phyloP scores from a whole-genome alignment of 2,888 invertebrate species.

The Chromoteleia sp. region DNA sequence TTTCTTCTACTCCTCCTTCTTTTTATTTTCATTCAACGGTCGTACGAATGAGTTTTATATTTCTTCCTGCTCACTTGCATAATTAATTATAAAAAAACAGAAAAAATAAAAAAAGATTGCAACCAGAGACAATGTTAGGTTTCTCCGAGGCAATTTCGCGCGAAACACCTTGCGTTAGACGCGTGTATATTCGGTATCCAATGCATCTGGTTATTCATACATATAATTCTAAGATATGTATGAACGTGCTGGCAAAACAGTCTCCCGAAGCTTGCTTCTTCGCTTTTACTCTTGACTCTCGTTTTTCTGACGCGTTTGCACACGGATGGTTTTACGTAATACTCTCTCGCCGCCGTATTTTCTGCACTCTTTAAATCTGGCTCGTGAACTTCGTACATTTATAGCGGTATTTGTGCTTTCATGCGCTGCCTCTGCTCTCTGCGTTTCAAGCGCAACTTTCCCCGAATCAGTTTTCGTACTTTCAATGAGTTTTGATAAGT shows the following conservation, averaged over 20 bases:
- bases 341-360: conserved; percentile 53
- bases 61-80: neutral
- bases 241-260: conserved; percentile 57
- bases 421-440: conserved; percentile 29
- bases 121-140: conserved; percentile 10
- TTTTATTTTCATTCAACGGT: neutral
- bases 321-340: conserved; percentile 56
- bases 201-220: conserved; percentile 63
- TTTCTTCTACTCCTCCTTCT: neutral
- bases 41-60: conserved; percentile 16
- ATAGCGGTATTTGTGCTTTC: conserved; percentile 53
- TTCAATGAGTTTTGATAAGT: conserved; percentile 46
- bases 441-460: conserved; percentile 42
- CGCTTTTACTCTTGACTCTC: conserved; percentile 51
- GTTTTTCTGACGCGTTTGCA: conserved; percentile 57
- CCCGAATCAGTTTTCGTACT: conserved; percentile 44
- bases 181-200: conserved; percentile 34
- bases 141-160: conserved; percentile 34
- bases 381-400: conserved; percentile 52
- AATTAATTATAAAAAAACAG: conserved; percentile 3
- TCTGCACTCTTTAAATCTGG: conserved; percentile 59
- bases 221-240: conserved; percentile 61
- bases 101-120: too few species aligned
- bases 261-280: conserved; percentile 35
- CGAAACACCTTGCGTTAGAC: conserved; percentile 11